Percentiles rank a stretch among this genome's conserved stretches.
phyloP scores from a whole-genome alignment of 1,140 invertebrate species.

The Pseudomyrmex sp. region DNA sequence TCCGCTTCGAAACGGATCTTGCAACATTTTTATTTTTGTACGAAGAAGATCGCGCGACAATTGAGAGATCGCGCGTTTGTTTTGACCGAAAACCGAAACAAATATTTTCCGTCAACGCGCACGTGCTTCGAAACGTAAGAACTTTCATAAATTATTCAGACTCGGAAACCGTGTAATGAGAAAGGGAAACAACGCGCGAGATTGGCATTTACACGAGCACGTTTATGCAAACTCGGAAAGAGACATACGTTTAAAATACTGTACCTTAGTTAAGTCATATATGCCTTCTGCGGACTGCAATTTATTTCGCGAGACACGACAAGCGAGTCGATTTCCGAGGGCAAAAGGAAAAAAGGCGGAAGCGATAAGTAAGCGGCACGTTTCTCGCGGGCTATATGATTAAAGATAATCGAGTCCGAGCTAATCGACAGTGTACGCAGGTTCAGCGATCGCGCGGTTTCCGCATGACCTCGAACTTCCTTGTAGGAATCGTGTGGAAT shows the following conservation, averaged over 20 bases:
- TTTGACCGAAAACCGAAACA: too few species aligned
- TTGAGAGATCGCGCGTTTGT: too few species aligned
- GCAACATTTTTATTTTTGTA: too few species aligned
- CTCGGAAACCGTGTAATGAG: neutral
- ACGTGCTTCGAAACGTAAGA: too few species aligned
- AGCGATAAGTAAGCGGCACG: neutral
- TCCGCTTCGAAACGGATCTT: too few species aligned
- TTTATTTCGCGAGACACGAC: neutral
- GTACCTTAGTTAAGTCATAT: neutral
- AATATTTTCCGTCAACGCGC: too few species aligned
- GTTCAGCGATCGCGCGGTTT: neutral
- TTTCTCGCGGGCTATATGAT: neutral
- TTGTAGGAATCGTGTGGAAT: neutral
- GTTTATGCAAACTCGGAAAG: neutral
- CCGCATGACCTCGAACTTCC: neutral
- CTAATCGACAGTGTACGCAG: constrained; percentile 1
- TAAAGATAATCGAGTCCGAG: neutral
- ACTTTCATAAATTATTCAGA: neutral
- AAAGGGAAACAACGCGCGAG: neutral
- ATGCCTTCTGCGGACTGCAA: neutral
- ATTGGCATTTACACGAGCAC: neutral
- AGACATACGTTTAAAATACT: neutral
- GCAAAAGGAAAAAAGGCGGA: constrained; percentile 5
- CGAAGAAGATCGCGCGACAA: too few species aligned
- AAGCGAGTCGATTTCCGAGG: neutral